Evolutionary conservation across 1,140 invertebrate genomes (phyloP).

Genomic region (Dreissena rostriformis): DNA sequence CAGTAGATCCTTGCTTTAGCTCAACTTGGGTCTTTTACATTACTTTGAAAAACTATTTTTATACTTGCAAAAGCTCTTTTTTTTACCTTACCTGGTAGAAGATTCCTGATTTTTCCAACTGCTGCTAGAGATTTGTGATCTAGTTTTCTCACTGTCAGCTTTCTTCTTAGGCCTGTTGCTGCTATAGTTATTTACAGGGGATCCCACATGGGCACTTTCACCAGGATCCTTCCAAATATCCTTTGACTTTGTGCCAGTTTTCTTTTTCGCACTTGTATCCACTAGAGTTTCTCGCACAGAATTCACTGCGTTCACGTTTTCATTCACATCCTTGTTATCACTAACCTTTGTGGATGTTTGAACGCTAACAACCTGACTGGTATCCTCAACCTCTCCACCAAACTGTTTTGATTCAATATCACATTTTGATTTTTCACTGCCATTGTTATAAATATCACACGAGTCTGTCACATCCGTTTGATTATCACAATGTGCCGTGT

Average conservation of each 20-base stretch:
- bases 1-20: too few species aligned
- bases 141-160: constrained; percentile 6
- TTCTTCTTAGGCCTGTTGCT: not conserved
- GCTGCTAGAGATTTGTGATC: not conserved
- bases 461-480: not conserved
- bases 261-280: constrained; percentile 12
- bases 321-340: too few species aligned
- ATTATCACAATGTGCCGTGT: not conserved
- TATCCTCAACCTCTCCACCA: not conserved
- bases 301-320: too few species aligned
- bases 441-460: not conserved
- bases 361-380: too few species aligned
- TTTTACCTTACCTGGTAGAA: too few species aligned
- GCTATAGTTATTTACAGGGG: not conserved
- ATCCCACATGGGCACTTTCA: not conserved
- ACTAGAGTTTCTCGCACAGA: too few species aligned
- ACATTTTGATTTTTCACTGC: not conserved
- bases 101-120: too few species aligned
- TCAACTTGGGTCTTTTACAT: too few species aligned
- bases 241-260: constrained; percentile 48
- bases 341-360: too few species aligned
- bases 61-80: too few species aligned
- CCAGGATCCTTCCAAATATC: constrained; percentile 48
- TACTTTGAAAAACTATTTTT: too few species aligned
- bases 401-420: constrained; percentile 33